Percentiles rank a stretch among this genome's conserved stretches.
Conservation (phyloP, 2,113 vertebrate genomes). For the Hiodon tergisus region DNA sequence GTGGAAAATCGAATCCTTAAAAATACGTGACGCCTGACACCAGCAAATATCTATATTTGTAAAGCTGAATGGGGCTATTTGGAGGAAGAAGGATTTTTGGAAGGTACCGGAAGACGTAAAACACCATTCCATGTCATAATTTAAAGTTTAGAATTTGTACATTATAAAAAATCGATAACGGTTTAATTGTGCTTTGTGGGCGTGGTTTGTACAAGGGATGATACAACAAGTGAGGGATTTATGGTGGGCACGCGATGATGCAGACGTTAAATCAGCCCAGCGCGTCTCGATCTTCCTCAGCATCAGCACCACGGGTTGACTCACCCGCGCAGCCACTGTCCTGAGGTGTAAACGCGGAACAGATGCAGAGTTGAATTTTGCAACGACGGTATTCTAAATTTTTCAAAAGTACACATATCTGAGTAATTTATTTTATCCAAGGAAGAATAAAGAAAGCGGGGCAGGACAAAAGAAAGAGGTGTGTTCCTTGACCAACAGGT, state of each 20-base stretch:
- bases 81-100: too few relatives aligned
- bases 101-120: too few relatives aligned
- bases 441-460: slow-evolving; percentile 3
- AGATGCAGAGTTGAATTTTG: background rate
- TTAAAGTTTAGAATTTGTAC: too few relatives aligned
- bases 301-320: slow-evolving; percentile 30
- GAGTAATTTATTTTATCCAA: background rate
- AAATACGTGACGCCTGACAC: too few relatives aligned
- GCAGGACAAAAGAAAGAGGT: slow-evolving; percentile 19
- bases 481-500: slow-evolving; percentile 29
- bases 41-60: too few relatives aligned
- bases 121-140: too few relatives aligned
- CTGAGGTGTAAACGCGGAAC: background rate
- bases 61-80: too few relatives aligned
- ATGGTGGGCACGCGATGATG: slow-evolving; percentile 13
- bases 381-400: background rate
- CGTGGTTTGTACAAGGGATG: slow-evolving; percentile 1
- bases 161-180: too few relatives aligned
- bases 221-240: background rate
- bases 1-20: too few relatives aligned
- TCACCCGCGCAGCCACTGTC: background rate
- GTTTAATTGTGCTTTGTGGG: background rate
- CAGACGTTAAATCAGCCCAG: slow-evolving; percentile 17
- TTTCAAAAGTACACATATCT: background rate
- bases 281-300: slow-evolving; percentile 17